phyloP scores from a whole-genome alignment of 2,113 vertebrate genomes.

The Hippocampus abdominalis region DNA sequence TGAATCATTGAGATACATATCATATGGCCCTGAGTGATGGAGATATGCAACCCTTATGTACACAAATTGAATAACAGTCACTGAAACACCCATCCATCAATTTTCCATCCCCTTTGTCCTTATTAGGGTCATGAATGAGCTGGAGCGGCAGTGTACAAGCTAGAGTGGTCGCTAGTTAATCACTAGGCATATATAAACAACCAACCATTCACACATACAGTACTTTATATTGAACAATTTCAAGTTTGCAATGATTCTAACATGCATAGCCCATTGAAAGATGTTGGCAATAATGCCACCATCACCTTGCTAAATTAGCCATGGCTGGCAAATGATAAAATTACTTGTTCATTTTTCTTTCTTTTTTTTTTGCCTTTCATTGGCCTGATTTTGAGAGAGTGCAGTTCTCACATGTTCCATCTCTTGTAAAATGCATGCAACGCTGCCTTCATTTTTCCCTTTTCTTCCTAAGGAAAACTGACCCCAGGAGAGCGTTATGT shows the following conservation, averaged over 20 bases:
- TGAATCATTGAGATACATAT: too few species aligned
- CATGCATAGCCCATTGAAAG: not conserved
- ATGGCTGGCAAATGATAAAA: not conserved
- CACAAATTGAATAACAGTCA: too few species aligned
- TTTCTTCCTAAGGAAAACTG: conserved; percentile 15
- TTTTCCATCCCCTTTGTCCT: too few species aligned
- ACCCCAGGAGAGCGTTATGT: conserved; percentile 16
- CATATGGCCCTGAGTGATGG: too few species aligned
- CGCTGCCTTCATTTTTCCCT: conserved; percentile 25
- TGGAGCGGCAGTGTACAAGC: too few species aligned
- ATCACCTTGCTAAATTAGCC: not conserved
- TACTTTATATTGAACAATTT: not conserved
- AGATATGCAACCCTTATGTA: too few species aligned
- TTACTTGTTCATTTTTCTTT: not conserved
- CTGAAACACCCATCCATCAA: too few species aligned
- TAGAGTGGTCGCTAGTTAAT: too few species aligned
- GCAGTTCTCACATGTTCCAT: conserved; percentile 7
- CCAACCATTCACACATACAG: not conserved
- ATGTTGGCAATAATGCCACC: not conserved
- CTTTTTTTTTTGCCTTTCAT: not conserved
- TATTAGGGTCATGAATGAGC: too few species aligned
- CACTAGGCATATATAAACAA: not conserved
- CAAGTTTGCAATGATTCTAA: not conserved
- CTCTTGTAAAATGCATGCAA: conserved; percentile 28
- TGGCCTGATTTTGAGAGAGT: not conserved